Base-by-base conservation (phyloP, 2,113 vertebrate genomes). In the Spheniscus mendiculus region DNA sequence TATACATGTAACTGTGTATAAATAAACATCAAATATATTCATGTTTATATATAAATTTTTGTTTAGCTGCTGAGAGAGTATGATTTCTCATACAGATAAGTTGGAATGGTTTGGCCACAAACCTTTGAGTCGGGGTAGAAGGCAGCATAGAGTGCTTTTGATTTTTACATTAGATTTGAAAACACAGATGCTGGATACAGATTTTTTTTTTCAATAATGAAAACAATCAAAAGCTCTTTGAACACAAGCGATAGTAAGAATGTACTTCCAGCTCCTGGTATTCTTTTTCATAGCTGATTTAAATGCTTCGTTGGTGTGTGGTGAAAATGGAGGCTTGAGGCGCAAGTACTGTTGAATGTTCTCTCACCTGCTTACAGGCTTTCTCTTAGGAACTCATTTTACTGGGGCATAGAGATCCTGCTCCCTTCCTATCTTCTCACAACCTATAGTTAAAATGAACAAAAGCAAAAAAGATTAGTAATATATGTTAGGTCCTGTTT, bases 11-110 rank as follows among this genome's bases (percentile, higher is more conserved):
- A 61, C 49, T 56, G 5, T 32, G 12, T 25, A 29, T 50, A 70
- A 87, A 49, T 16, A 58, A 65, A 44, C 10, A 44, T 17, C 30
- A 62, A 19, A 83, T 56, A 49, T 47, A 18, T 59, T 53, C 5
- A 14, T 9, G 25, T 44, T 15, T 77, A 25, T 65, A 40, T 23
- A 56, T 32, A 45, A 22, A 15, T 13, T 36, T 30, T 40, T 87
- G 22, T 34, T 67, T 16, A 83, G 47, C 47, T 44, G 18, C 36
- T 49, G 30, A 49, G 30, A 34, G 19, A 18, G 25, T 38, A 42
- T 1, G 0, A 2, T 53, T 61, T 47, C 63, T 78, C 12, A 15
- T 44, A 40, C 3, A 6, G 9, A 1, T 30, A 61, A 38, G 34
- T 55, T 91, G 40, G 19, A 58, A 47, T 13, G 42, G 19, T 59